Evolutionary conservation across 2,888 invertebrate species (phyloP).

Genomic region (Netelia inedita): DNA sequence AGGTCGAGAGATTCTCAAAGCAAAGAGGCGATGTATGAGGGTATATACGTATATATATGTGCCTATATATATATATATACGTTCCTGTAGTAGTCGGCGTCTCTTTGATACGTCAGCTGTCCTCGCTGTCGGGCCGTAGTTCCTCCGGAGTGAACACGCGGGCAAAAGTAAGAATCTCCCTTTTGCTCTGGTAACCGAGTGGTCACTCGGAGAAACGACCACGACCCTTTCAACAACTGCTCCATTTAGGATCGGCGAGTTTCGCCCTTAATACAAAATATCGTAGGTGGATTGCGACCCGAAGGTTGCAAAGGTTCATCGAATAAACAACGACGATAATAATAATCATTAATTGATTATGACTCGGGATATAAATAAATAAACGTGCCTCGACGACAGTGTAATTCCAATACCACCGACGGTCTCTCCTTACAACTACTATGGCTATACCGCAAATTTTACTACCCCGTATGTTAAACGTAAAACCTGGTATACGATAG

Average conservation of each 20-base stretch:
- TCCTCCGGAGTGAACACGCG: slow-evolving; percentile 52
- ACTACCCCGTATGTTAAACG: slow-evolving; percentile 9
- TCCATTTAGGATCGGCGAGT: slow-evolving; percentile 5
- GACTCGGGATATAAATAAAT: slow-evolving; percentile 13
- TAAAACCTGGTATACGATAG: slow-evolving; percentile 46
- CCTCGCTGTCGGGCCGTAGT: slow-evolving; percentile 71
- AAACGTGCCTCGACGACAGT: slow-evolving; percentile 7
- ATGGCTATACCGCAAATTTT: not conserved
- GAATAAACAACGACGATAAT: not conserved
- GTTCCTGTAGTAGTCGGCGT: slow-evolving; percentile 73
- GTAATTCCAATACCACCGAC: slow-evolving; percentile 21
- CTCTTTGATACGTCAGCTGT: slow-evolving; percentile 82
- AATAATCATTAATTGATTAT: slow-evolving; percentile 7
- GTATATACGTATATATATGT: not conserved
- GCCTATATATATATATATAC: slow-evolving; percentile 5
- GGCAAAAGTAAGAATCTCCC: slow-evolving; percentile 55
- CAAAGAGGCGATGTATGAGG: slow-evolving; percentile 19
- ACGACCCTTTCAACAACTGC: slow-evolving; percentile 31
- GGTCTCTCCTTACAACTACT: not conserved
- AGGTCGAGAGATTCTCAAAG: slow-evolving; percentile 70
- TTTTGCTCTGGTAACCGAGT: slow-evolving; percentile 33
- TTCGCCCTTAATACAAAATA: not conserved
- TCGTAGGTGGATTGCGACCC: not conserved
- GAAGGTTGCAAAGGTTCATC: not conserved
- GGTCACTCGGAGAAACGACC: slow-evolving; percentile 46